Conservation (phyloP, 2,888 invertebrate species). For the Saturnia pavonia region DNA sequence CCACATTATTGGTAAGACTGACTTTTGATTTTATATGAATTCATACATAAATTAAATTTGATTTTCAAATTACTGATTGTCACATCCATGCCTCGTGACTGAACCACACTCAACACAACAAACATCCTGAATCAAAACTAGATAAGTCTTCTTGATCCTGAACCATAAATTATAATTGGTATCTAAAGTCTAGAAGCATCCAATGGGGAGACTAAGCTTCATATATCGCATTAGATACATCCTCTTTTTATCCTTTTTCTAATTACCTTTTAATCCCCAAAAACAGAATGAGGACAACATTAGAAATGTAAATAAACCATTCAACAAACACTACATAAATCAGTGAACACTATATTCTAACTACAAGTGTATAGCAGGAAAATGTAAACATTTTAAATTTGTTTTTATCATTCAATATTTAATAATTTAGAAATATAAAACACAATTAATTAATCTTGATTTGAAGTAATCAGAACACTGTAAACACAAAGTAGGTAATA, state of each 20-base stretch:
- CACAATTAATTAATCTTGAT: neutral
- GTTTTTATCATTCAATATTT: neutral
- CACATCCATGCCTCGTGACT: too few species aligned
- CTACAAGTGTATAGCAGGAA: constrained; percentile 15
- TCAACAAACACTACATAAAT: neutral
- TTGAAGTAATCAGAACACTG: neutral
- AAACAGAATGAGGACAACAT: constrained; percentile 55
- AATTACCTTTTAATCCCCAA: constrained; percentile 47
- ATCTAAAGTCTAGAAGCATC: too few species aligned
- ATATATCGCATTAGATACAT: neutral
- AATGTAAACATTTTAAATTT: constrained; percentile 13
- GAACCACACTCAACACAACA: too few species aligned
- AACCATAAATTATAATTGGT: too few species aligned
- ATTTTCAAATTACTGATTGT: too few species aligned
- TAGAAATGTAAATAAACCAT: constrained; percentile 5
- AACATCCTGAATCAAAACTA: too few species aligned
- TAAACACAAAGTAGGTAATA: neutral
- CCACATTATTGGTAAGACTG: too few species aligned
- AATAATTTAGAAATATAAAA: neutral
- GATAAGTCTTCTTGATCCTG: too few species aligned
- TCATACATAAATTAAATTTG: too few species aligned
- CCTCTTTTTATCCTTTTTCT: neutral
- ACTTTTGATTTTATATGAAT: too few species aligned
- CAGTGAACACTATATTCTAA: constrained; percentile 1
- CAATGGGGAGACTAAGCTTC: too few species aligned